Base-by-base conservation (phyloP, 2,797 vertebrate species). In the Eulemur mongoz region DNA sequence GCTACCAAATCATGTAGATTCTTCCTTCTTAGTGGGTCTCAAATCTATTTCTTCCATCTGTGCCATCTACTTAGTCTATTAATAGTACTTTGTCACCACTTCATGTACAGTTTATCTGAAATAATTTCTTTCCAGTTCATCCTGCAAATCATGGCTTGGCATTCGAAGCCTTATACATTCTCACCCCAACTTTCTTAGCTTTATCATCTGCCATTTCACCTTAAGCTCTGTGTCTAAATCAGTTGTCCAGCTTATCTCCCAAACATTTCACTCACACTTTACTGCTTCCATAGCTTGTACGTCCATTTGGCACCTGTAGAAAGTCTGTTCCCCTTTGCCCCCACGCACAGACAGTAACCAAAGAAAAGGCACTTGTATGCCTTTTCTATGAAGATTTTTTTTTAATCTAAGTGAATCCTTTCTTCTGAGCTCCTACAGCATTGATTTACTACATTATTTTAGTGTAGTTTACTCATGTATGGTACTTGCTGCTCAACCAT, bases 41-140 rank as follows among this genome's bases (percentile, higher is more conserved):
- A 70, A 35, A 65, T 70, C 88, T 88, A 45, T 93, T 85, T 93
- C 30, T 91, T 93, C 63, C 50, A 20, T 89, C 32, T 86, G 40
- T 81, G 81, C 20, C 61, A 32, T 84, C 23, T 63, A 30, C 13
- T 82, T 65, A 70, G n/a, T 30, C 82, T 38, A 54, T 54, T 54
- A 54, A 54, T 54, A 52, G 23, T 69, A 59, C 20, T 75, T 85
- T 61, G 20, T 54, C 63, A 72, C 69, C 57, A 30, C 7, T 52
- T 82, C 25, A 7, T 3, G 18, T 35, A 22, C n/a, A 75, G 80
- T 45, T 2, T 30, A 23, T 85, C 52, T 81, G 69, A 88, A 88
- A 84, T 83, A 40, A 22, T 87, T 72, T 82, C 35, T 59, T 89
- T 82, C 45, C 2, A 7, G 10, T 45, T 92, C 69, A 63, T 81